phyloP scores from a whole-genome alignment of 1,140 invertebrate genomes.

The Sogatella furcifera region DNA sequence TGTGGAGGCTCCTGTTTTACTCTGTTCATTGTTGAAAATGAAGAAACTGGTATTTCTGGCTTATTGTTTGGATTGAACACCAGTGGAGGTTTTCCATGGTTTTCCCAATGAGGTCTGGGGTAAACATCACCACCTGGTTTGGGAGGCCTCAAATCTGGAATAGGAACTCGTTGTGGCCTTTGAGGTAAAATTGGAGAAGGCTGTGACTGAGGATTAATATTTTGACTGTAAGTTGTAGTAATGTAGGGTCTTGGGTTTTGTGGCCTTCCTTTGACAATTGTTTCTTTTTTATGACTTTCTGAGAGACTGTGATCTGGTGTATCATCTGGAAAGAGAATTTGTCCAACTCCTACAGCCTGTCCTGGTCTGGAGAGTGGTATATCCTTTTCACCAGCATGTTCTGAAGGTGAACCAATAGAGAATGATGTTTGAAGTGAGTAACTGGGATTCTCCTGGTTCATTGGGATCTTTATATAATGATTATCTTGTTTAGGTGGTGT shows the following conservation, averaged over 20 bases:
- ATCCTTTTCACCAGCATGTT: constrained; percentile 10
- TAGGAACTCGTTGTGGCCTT: constrained; percentile 5
- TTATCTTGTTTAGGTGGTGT: constrained; percentile 16
- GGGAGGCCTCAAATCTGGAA: constrained; percentile 3
- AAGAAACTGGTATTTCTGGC: constrained; percentile 9
- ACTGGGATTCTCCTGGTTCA: constrained; percentile 23
- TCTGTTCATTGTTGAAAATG: constrained; percentile 15
- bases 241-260: not conserved
- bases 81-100: constrained; percentile 15
- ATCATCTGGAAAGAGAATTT: constrained; percentile 21
- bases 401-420: constrained; percentile 22
- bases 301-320: constrained; percentile 4
- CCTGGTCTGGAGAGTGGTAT: constrained; percentile 12
- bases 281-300: not conserved
- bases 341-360: constrained; percentile 23
- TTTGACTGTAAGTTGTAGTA: not conserved
- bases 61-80: constrained; percentile 9
- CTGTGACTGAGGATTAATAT: not conserved
- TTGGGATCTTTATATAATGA: constrained; percentile 22
- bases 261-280: not conserved
- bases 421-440: constrained; percentile 28
- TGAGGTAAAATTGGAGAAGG: not conserved
- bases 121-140: constrained; percentile 14
- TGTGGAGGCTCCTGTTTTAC: constrained; percentile 12
- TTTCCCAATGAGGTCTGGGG: constrained; percentile 24